These are phyloP conservation scores for Oxystoma pomonae DNA, from an alignment of 2,888 invertebrate species.

Conservation along the genomic window DNA sequence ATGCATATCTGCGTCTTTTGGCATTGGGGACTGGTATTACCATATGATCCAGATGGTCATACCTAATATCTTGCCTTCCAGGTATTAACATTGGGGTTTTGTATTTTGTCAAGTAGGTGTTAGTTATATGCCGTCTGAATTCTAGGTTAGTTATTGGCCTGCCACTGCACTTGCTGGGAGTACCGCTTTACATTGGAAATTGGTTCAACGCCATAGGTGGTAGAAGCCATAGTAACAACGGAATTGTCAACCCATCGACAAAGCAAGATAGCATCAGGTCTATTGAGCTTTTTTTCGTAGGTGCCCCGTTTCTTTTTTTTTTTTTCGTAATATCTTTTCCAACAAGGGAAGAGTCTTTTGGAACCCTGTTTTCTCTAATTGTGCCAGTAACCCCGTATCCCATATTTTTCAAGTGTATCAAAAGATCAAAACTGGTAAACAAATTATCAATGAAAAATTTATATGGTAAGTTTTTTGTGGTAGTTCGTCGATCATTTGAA, in stretches of 20 bases:
- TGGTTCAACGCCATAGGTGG: neutral
- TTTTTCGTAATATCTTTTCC: neutral
- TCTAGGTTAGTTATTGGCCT: neutral
- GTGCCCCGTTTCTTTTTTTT: neutral
- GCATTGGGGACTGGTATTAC: neutral
- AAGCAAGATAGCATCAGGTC: neutral
- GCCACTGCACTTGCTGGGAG: neutral
- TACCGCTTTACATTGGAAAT: neutral
- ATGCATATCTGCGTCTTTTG: neutral
- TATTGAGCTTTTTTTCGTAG: too few relatives aligned
- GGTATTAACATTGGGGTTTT: neutral
- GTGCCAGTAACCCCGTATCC: neutral
- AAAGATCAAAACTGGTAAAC: neutral
- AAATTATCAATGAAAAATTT: neutral
- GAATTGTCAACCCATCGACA: neutral
- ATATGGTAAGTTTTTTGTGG: neutral
- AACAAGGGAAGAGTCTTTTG: neutral
- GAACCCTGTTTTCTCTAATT: neutral
- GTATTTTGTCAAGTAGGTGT: neutral
- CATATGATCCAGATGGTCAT: neutral
- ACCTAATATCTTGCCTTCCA: neutral
- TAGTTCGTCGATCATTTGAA: neutral
- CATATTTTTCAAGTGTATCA: neutral
- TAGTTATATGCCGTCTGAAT: neutral
- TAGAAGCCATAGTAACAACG: constrained; percentile 2